Percentiles rank a stretch among this genome's conserved stretches.
These are phyloP conservation scores for Eurystomus gularis DNA, from an alignment of 2,113 vertebrate genomes.

Conservation along the genomic window DNA sequence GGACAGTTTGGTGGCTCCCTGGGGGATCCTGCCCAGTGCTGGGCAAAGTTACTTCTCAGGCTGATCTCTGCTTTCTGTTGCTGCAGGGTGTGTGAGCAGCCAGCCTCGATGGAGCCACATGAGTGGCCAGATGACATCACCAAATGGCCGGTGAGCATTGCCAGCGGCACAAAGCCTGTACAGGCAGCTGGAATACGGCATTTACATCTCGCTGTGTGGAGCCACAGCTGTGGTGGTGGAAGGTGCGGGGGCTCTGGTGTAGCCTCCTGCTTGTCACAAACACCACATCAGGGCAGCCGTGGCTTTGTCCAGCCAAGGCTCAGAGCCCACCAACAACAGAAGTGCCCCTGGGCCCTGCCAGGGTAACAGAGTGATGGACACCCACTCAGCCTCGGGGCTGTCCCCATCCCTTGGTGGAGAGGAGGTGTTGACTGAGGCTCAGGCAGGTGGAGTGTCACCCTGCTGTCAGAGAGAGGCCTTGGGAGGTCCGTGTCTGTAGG, in stretches of 20 bases:
- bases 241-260: background rate
- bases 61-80: background rate
- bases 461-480: background rate
- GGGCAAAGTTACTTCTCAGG: background rate
- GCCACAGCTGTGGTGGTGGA: background rate
- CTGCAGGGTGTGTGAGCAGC: constrained; percentile 92
- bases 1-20: background rate
- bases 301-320: background rate
- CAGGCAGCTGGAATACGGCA: background rate
- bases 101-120: constrained; percentile 90
- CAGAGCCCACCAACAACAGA: background rate
- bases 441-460: background rate
- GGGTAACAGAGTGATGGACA: background rate
- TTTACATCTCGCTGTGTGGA: background rate
- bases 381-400: background rate
- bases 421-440: background rate
- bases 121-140: constrained; percentile 99
- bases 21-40: background rate
- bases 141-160: constrained; percentile 91
- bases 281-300: background rate
- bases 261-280: background rate
- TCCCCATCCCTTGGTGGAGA: background rate
- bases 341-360: background rate
- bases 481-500: background rate
- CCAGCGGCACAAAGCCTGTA: background rate